Evolutionary conservation across 1,140 invertebrate species (phyloP).

Genomic region (Hirudo medicinalis): DNA sequence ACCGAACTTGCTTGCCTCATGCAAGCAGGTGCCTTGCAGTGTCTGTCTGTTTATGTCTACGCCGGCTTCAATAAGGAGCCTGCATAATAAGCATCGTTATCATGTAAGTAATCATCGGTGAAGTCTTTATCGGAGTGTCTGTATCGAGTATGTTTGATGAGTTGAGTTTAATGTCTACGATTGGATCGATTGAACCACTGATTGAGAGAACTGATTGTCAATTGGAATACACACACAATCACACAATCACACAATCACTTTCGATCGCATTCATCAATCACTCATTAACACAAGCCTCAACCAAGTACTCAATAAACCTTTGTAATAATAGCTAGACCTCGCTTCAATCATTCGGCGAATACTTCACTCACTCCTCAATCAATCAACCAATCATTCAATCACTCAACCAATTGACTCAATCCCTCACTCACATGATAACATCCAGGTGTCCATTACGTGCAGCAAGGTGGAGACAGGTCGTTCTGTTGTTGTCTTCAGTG

Average conservation of each 20-base stretch:
- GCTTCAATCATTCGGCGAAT: neutral
- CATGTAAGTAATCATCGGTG: neutral
- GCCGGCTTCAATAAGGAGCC: conserved; percentile 39
- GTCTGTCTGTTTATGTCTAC: conserved; percentile 40
- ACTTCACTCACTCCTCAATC: neutral
- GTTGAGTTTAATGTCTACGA: neutral
- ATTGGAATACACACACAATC: neutral
- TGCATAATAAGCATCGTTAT: conserved; percentile 25
- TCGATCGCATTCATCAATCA: neutral
- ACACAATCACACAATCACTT: no score
- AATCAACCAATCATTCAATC: conserved; percentile 2
- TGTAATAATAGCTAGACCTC: neutral
- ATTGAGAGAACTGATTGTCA: neutral
- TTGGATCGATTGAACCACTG: neutral
- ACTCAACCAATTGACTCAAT: neutral
- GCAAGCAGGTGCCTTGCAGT: conserved; percentile 39
- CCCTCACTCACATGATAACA: conserved; percentile 36
- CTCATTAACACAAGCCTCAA: neutral
- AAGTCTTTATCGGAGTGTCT: neutral
- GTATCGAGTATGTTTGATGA: neutral
- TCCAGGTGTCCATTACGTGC: conserved; percentile 43
- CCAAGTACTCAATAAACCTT: no score
- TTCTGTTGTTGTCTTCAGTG: conserved; percentile 34
- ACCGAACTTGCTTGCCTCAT: conserved; percentile 42
- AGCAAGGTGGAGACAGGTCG: conserved; percentile 42